These are phyloP conservation scores for Pocillopora grandis DNA, from an alignment of 92 coral and sea anemone species.

Conservation along the genomic window DNA sequence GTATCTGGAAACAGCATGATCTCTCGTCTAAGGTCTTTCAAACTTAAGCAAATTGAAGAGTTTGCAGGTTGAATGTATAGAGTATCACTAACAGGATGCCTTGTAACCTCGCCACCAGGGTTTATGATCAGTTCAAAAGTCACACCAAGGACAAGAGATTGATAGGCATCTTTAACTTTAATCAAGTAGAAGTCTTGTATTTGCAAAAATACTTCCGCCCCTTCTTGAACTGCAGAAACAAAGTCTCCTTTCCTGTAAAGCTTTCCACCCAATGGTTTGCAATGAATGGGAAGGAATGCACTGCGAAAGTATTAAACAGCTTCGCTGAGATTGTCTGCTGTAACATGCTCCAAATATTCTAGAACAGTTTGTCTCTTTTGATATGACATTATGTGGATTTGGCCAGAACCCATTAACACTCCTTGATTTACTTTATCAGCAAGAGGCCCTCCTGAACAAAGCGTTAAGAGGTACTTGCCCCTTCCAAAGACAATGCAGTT, in stretches of 20 bases:
- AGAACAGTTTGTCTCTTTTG: conserved; percentile 20
- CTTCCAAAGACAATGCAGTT: conserved; percentile 48
- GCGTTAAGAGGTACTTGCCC: conserved; percentile 26
- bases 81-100: conserved; percentile 57
- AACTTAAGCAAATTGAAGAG: conserved; percentile 19
- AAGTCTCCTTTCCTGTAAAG: conserved; percentile 49
- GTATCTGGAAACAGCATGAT: conserved; percentile 39
- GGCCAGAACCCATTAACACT: conserved; percentile 43
- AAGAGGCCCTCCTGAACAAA: conserved; percentile 10
- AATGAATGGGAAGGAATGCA: conserved; percentile 52
- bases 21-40: conserved; percentile 33
- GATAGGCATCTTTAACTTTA: conserved; percentile 17
- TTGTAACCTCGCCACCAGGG: conserved; percentile 11
- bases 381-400: conserved; percentile 4
- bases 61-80: conserved; percentile 28
- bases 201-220: conserved; percentile 35
- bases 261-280: conserved; percentile 51
- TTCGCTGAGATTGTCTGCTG: conserved; percentile 32
- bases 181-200: conserved; percentile 32
- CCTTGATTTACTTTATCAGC: conserved; percentile 32
- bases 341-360: conserved; percentile 30
- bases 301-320: conserved; percentile 46
- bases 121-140: conserved; percentile 25
- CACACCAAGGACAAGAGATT: conserved; percentile 35
- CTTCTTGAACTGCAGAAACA: conserved; percentile 36